phyloP scores from a whole-genome alignment of 2,888 invertebrate genomes.

The Vanessa cardui region DNA sequence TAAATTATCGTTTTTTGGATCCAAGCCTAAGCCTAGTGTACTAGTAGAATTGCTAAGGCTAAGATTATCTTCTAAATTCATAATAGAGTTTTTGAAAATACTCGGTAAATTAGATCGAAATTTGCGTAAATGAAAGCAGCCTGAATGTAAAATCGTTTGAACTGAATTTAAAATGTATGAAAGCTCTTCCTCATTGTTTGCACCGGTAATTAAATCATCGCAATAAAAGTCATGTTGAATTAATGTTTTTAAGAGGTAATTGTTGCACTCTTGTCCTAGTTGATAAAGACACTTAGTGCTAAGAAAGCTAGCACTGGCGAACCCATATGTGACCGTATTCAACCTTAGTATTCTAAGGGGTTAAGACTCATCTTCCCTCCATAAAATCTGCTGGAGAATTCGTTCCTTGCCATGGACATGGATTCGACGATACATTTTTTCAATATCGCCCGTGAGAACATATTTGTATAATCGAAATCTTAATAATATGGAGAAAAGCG shows the following conservation, averaged over 20 bases:
- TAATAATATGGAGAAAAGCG: conserved; percentile 36
- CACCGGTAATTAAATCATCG: conserved; percentile 19
- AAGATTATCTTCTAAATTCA: conserved; percentile 1
- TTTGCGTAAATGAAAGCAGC: conserved; percentile 5
- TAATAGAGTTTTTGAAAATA: neutral
- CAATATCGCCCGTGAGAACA: conserved; percentile 37
- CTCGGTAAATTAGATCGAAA: conserved; percentile 8
- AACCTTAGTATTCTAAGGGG: conserved; percentile 29
- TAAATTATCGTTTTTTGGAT: conserved; percentile 10
- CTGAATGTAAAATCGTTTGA: neutral
- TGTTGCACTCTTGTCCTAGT: conserved; percentile 36
- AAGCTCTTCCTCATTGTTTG: neutral
- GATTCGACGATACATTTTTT: conserved; percentile 40
- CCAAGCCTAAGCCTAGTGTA: conserved; percentile 1
- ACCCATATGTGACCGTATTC: conserved; percentile 42
- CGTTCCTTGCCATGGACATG: conserved; percentile 21
- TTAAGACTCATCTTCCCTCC: conserved; percentile 37
- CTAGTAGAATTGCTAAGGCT: conserved; percentile 13
- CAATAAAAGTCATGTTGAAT: conserved; percentile 17
- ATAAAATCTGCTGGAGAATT: conserved; percentile 35
- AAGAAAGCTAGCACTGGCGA: conserved; percentile 38
- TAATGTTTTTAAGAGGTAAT: conserved; percentile 13
- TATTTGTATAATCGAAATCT: conserved; percentile 35
- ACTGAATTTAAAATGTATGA: conserved; percentile 3
- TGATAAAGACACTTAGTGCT: conserved; percentile 40